These are phyloP conservation scores for Drosophila sechellia DNA, from an alignment of 1,140 invertebrate genomes.

Conservation along the genomic window DNA sequence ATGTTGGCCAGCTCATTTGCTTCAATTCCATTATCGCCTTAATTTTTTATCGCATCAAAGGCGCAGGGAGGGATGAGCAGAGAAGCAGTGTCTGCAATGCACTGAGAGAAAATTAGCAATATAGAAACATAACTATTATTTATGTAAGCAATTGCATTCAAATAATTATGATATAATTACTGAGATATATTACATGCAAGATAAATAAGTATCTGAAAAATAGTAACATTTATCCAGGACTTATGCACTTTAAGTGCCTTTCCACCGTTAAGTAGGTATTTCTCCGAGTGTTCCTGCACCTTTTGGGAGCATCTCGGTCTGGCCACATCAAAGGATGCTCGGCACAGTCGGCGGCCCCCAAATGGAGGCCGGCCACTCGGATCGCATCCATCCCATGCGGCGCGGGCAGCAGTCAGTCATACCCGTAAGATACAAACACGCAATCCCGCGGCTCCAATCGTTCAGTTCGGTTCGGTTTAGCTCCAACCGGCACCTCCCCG, in stretches of 20 bases:
- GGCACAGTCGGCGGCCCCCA: conserved; percentile 75
- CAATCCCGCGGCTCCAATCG: conserved; percentile 58
- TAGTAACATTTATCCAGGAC: neutral
- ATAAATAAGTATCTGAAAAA: too few relatives aligned
- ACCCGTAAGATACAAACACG: conserved; percentile 72
- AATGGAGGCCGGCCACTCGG: conserved; percentile 39
- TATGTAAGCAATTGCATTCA: too few relatives aligned
- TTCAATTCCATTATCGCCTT: conserved; percentile 84
- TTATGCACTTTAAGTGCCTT: neutral
- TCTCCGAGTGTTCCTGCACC: conserved; percentile 16
- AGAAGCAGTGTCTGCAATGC: conserved; percentile 1
- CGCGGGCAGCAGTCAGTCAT: conserved; percentile 80
- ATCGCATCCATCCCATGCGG: conserved; percentile 56
- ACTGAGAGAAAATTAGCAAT: neutral
- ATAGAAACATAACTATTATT: too few relatives aligned
- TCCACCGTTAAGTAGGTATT: neutral
- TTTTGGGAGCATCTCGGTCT: conserved; percentile 34
- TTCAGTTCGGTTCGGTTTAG: conserved; percentile 6
- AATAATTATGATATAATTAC: too few relatives aligned
- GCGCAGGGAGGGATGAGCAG: conserved; percentile 42
- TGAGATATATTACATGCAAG: too few relatives aligned
- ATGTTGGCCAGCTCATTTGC: conserved; percentile 83
- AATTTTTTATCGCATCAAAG: conserved; percentile 84
- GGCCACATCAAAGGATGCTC: conserved; percentile 79
- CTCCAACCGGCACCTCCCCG: conserved; percentile 1